Evolutionary conservation across 1,140 invertebrate species (phyloP), one percentile per base, ranked within the genome.

Genomic region (Aphidius gifuensis): DNA sequence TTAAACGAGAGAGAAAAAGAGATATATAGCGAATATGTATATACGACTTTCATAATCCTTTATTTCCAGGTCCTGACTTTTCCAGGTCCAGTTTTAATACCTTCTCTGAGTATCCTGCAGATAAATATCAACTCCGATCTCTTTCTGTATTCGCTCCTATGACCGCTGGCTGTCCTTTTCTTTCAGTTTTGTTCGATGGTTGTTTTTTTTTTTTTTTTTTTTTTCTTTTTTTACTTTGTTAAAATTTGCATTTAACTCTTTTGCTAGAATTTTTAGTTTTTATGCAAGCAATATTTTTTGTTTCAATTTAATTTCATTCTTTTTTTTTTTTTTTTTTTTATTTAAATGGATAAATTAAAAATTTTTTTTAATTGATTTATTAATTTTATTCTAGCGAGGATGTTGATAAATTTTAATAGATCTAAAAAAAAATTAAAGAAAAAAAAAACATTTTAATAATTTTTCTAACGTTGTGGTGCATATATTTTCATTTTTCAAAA

Each of bases 61-160:
- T 81, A 69, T 80, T 81, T 81, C 79, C 79, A 81, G 79, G 78
- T 80, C 21, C 43, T 77, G 75, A 78, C 75, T 68, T 68, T 74
- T 79, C 78, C 76, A 80, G 75, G 75, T 73, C 77, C 74, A 78
- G 75, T 76, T 23, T 23, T 23, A 23, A 23, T 40, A 76, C 77
- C 53, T 44, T 44, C 76, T 71, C 23, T 71, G 73, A 79, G 76
- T 72, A 76, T 79, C 78, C 79, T 79, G 79, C 76, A 79, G 78
- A 80, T 68, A 23, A 23, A 23, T 62, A 55, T 75, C 74, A 77
- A 75, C 73, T 79, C 77, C 73, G 75, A 55, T 63, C 58, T 64
- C 50, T 61, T 65, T 75, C 75, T 75, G 77, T 71, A 77, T 77
- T 67, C 76, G 72, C 75, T 79, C 71, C 73, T 68, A 66, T 74